A percentile compares a stretch with the other conserved stretches of the same genome.
Evolutionary conservation across 2,888 invertebrate genomes (phyloP).

Genomic region (Cactoblastis cactorum): DNA sequence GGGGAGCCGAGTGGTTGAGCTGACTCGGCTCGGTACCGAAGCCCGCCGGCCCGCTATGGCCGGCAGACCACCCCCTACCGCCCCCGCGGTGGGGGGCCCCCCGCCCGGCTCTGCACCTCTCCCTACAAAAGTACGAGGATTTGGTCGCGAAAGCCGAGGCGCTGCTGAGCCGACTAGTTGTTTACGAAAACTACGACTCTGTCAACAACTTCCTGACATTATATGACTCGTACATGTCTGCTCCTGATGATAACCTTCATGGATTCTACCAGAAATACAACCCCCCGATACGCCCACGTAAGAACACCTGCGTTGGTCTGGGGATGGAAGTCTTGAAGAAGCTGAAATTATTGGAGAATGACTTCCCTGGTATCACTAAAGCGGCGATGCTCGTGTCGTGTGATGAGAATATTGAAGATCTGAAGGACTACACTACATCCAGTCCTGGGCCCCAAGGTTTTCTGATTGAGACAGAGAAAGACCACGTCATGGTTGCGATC

Average conservation of each 20-base stretch:
- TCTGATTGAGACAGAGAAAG: conserved; percentile 87
- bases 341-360: conserved; percentile 80
- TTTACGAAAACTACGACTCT: conserved; percentile 93
- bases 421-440: conserved; percentile 81
- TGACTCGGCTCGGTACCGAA: conserved; percentile 87
- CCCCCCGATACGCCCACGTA: conserved; percentile 89
- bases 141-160: conserved; percentile 90
- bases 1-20: conserved; percentile 98
- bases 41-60: conserved; percentile 57
- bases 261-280: conserved; percentile 90
- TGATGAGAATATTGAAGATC: conserved; percentile 88
- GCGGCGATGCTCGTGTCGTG: conserved; percentile 89
- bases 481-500: conserved; percentile 91
- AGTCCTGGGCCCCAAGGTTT: conserved; percentile 80
- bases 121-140: conserved; percentile 88
- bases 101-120: conserved; percentile 83
- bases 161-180: conserved; percentile 89
- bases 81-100: conserved; percentile 70
- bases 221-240: conserved; percentile 83
- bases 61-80: conserved; percentile 71
- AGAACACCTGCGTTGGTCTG: conserved; percentile 94
- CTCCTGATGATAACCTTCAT: conserved; percentile 82
- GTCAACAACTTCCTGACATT: conserved; percentile 89
- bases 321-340: conserved; percentile 90
- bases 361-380: conserved; percentile 84